A percentile compares a stretch with the other conserved stretches of the same genome.
Conservation (phyloP, 2,888 invertebrate genomes). For the Encarsia formosa region DNA sequence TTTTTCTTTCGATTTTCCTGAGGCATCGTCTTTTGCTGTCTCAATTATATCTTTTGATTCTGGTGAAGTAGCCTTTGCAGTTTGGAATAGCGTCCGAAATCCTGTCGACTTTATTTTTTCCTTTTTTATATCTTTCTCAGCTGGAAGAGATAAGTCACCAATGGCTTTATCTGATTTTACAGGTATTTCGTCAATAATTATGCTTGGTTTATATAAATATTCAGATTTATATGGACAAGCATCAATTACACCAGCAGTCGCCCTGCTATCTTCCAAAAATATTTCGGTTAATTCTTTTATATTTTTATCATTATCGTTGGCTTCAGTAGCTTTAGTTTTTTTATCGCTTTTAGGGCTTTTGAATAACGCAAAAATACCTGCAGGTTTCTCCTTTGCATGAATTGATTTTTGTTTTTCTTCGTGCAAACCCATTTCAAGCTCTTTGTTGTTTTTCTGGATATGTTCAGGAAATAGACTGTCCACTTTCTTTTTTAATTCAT, state of each 20-base stretch:
- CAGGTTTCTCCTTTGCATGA: constrained; percentile 33
- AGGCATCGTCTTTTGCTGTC: too few species aligned
- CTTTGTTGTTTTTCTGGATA: too few species aligned
- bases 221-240: constrained; percentile 34
- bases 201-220: constrained; percentile 20
- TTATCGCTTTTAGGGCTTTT: constrained; percentile 40
- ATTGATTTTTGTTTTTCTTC: constrained; percentile 19
- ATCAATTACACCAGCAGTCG: constrained; percentile 32
- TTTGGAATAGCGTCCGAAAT: not conserved
- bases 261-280: constrained; percentile 43
- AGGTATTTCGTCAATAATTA: not conserved
- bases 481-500: too few species aligned
- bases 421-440: not conserved
- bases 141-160: too few species aligned
- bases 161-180: not conserved
- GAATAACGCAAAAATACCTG: constrained; percentile 42
- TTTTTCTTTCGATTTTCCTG: too few species aligned
- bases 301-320: constrained; percentile 36
- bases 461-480: too few species aligned
- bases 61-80: not conserved
- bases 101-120: not conserved
- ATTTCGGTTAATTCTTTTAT: constrained; percentile 35
- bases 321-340: constrained; percentile 40
- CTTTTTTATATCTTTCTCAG: too few species aligned
- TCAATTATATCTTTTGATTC: too few species aligned